Evolutionary conservation across 2,797 vertebrate genomes (phyloP), one percentile per base, ranked within the genome.

Genomic region (Darevskia nairensis): DNA sequence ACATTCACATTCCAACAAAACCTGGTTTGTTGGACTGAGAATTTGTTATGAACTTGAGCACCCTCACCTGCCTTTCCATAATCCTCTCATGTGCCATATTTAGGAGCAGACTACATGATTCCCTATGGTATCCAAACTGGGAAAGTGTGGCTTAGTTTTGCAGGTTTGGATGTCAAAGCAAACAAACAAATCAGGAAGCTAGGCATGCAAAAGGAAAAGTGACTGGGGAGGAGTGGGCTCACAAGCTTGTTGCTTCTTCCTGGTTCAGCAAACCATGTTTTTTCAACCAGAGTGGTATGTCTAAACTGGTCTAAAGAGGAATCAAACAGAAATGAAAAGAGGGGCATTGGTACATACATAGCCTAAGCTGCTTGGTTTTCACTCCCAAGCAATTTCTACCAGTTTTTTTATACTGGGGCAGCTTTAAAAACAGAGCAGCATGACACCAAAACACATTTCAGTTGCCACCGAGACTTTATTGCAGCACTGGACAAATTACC

Each of bases 401-500:
- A 79, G 61, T 8, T 77, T 84, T 79, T 23, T 79, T 8, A 87
- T 8, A 74, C 8, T 32, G n/a, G 23, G 35, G 72, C 69, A 72
- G 27, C 64, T 23, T 77, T 90, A 46, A 81, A 86, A 89, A 80
- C 44, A 27, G 3, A 29, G 41, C n/a, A 50, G n/a, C 29, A 41
- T 1, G 41, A 5, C 2, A 23, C 19, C 19, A 39, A 35, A 35
- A 44, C 9, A 71, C 8, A 39, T 75, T 82, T 19, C 0, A 17
- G 1, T 75, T 88, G 69, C 66, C 74, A 78, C 35, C 71, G 35
- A 77, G 27, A 59, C 46, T 77, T 77, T 69, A 85, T 46, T 89
- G 74, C 59, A 46, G 8, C 64, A 89, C 6, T 80, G 32, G 17
- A 85, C 50, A 55, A 90, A 92, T 23, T 91, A 96, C 95, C 95